Evolutionary conservation across 2,888 invertebrate species (phyloP).

Genomic region (Drosophila fulvimacula): DNA sequence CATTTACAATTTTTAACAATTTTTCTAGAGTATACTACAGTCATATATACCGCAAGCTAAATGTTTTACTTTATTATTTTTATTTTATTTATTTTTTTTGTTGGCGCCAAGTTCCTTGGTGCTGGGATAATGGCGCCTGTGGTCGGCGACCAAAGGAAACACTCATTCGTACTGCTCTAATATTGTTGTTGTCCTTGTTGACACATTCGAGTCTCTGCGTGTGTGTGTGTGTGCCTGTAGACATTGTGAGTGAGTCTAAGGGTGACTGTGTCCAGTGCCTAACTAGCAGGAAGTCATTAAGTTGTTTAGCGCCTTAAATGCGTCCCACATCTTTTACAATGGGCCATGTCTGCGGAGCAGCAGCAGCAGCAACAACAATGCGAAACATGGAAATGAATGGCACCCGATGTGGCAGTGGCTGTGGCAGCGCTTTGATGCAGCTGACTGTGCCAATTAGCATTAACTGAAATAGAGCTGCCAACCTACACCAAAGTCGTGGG

Average conservation of each 20-base stretch:
- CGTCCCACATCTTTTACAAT: constrained; percentile 38
- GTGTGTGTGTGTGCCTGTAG: constrained; percentile 10
- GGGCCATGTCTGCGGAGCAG: constrained; percentile 15
- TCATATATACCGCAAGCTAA: neutral
- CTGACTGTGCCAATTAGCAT: constrained; percentile 49
- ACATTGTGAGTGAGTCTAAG: constrained; percentile 9
- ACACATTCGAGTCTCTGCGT: constrained; percentile 24
- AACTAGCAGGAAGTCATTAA: constrained; percentile 77
- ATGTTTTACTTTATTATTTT: constrained; percentile 9
- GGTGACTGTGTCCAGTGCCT: constrained; percentile 48
- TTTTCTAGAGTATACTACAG: constrained; percentile 10
- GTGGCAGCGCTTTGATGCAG: constrained; percentile 29
- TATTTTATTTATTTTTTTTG: constrained; percentile 1
- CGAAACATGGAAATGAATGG: constrained; percentile 20
- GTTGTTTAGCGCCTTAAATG: constrained; percentile 74
- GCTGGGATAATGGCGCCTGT: constrained; percentile 66
- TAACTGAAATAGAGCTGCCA: constrained; percentile 10
- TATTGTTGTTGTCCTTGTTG: constrained; percentile 52
- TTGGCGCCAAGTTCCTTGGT: constrained; percentile 18
- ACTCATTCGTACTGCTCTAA: constrained; percentile 68
- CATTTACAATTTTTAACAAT: neutral
- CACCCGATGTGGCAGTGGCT: constrained; percentile 28
- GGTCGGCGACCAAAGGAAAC: constrained; percentile 67
- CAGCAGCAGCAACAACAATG: constrained; percentile 8
- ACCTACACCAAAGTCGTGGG: constrained; percentile 7